Base-by-base conservation (phyloP, 2,113 vertebrate genomes). In the Fukomys damarensis region DNA sequence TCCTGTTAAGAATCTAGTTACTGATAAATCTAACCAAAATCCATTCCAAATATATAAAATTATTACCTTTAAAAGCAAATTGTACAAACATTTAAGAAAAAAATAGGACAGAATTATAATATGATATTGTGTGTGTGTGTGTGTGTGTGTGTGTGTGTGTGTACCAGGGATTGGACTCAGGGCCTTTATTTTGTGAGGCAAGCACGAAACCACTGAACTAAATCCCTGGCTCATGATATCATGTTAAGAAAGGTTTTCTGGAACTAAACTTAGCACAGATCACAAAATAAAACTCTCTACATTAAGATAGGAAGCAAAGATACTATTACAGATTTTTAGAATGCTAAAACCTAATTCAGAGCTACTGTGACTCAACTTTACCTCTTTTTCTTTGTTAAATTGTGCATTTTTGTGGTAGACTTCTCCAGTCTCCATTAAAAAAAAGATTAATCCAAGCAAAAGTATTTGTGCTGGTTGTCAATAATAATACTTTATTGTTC, bases 11-110 rank as follows among this genome's bases (percentile, higher is more conserved):
- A 59, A 79, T 87, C 20, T 84, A 91, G 12, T 38, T 86, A 72
- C 2, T 58, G 87, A 61, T 46, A 89, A 63, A 65, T 46, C 12
- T 66, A 89, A 58, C 11, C 46, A 63, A 95, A 93, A 32, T 93
- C 16, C 3, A 41, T 65, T 26, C 70, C 9, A 70, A 59, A 68
- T 61, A 41, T 20, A 76, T 76, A 82, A n/a, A 70, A 13, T 9
- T 59, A 56, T n/a, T 58, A 68, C n/a, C 2, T 79, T 86, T 70
- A 82, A 92, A 94, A 86, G 17, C 22, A 90, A 89, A 89, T 28
- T 81, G 17, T 54, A n/a, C 59, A 46, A 22, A 77, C 1, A 2
- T 94, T 70, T 22, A 83, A 4, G 8, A 20, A 14, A n/a, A 41
- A 46, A 84, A 28, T 35, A 54, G 22, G 56, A 61, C 11, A 68